These are phyloP conservation scores for Montifringilla adamsi DNA, from an alignment of 2,113 vertebrate species.

Conservation along the genomic window DNA sequence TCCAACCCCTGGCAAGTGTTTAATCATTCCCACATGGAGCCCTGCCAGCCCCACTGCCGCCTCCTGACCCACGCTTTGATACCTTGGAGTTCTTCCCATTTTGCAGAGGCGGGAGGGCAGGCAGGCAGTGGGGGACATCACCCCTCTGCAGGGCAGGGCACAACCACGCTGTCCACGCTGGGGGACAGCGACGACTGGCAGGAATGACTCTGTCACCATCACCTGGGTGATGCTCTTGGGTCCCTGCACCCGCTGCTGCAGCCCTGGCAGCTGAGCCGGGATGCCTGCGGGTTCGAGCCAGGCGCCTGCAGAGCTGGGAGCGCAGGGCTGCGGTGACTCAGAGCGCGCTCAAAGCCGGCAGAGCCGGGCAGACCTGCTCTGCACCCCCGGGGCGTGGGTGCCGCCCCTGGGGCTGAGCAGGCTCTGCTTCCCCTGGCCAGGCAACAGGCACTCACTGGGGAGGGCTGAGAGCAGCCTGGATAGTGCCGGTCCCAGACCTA, in stretches of 20 bases:
- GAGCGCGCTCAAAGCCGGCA: background rate
- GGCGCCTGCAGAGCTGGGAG: background rate
- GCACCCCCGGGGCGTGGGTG: background rate
- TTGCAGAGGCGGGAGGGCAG: too few relatives aligned
- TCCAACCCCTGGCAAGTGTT: background rate
- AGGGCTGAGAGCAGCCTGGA: background rate
- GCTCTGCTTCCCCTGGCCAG: background rate
- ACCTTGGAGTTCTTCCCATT: background rate
- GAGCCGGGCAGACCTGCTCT: slow-evolving; percentile 54
- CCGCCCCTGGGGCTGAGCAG: background rate
- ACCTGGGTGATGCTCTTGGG: background rate
- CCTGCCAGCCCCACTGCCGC: background rate
- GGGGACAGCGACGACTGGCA: background rate
- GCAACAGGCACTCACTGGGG: background rate
- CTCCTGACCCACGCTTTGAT: background rate
- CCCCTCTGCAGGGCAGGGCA: background rate
- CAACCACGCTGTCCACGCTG: background rate
- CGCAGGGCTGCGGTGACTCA: background rate
- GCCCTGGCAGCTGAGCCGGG: background rate
- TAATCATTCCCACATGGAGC: background rate
- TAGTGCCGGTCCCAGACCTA: background rate
- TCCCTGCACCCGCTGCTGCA: background rate
- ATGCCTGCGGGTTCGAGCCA: background rate
- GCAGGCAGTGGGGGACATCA: too few relatives aligned
- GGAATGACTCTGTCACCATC: background rate